These are phyloP conservation scores for Halyomorpha halys DNA, from an alignment of 1,140 invertebrate species.

Conservation along the genomic window DNA sequence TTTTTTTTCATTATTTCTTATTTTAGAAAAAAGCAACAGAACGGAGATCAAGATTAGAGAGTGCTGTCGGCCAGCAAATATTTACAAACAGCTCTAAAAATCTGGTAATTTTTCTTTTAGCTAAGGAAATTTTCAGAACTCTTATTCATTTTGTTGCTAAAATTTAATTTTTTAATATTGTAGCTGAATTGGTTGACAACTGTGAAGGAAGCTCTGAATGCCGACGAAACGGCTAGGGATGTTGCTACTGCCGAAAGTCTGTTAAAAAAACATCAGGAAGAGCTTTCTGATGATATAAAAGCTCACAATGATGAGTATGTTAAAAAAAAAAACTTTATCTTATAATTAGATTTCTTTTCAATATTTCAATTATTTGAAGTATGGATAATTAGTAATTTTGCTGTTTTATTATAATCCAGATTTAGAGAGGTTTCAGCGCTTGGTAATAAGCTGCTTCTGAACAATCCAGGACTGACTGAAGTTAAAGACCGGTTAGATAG, in stretches of 20 bases:
- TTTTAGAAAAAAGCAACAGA: conserved; percentile 67
- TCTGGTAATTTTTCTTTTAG: conserved; percentile 38
- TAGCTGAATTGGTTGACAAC: conserved; percentile 63
- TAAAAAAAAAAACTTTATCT: neutral
- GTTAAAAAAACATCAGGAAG: conserved; percentile 81
- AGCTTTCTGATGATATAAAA: conserved; percentile 76
- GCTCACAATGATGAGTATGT: conserved; percentile 76
- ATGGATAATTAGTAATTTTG: no score
- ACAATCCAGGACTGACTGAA: conserved; percentile 56
- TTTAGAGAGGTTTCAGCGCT: conserved; percentile 66
- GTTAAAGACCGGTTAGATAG: conserved; percentile 61
- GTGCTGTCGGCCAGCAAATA: conserved; percentile 87
- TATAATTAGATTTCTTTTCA: no score
- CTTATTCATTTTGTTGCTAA: conserved; percentile 20
- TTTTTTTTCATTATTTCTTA: conserved; percentile 16
- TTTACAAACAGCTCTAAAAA: conserved; percentile 81
- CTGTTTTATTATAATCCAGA: conserved; percentile 37
- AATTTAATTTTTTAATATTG: conserved; percentile 12
- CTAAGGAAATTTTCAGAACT: neutral
- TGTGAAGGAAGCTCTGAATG: conserved; percentile 70
- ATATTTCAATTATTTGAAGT: neutral
- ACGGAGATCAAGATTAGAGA: conserved; percentile 68
- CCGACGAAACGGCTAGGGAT: conserved; percentile 72
- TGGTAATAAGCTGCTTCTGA: conserved; percentile 59
- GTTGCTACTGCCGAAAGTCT: conserved; percentile 83